Evolutionary conservation across 2,797 vertebrate species (phyloP).

Genomic region (Furcifer pardalis): DNA sequence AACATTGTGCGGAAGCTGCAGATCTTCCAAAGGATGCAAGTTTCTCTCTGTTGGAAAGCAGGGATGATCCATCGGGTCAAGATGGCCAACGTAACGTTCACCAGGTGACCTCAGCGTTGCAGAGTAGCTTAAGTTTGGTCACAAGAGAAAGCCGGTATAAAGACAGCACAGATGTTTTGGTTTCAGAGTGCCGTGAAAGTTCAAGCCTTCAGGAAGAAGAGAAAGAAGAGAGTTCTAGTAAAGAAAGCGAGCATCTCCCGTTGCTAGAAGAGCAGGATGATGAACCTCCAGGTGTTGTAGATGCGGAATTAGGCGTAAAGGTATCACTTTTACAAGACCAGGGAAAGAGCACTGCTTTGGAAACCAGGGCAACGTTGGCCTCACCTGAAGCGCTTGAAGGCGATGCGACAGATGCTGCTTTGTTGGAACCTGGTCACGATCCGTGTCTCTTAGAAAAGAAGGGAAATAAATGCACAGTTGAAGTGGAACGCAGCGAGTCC

Average conservation of each 20-base stretch:
- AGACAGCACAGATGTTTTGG: neutral
- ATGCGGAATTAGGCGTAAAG: accelerated
- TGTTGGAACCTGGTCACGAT: accelerated
- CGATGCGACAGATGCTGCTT: accelerated
- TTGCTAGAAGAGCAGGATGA: neutral
- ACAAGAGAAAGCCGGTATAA: neutral
- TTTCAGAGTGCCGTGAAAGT: neutral
- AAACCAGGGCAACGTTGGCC: accelerated
- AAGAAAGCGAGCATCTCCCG: neutral
- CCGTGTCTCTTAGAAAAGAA: accelerated
- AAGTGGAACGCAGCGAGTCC: accelerated
- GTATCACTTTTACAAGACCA: accelerated
- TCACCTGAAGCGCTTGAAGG: neutral
- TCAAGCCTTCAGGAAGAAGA: neutral
- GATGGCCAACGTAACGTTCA: neutral
- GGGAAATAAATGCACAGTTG: accelerated
- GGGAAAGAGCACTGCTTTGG: accelerated
- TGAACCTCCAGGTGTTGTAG: neutral
- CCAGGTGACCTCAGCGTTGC: too few relatives aligned
- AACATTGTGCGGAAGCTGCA: accelerated
- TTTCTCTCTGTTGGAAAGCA: accelerated
- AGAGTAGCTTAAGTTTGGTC: neutral
- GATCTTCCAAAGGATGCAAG: accelerated
- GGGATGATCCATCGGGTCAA: accelerated
- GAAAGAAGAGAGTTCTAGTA: neutral